Conservation (phyloP, 2,888 invertebrate species). For the Hypomecis punctinalis region DNA sequence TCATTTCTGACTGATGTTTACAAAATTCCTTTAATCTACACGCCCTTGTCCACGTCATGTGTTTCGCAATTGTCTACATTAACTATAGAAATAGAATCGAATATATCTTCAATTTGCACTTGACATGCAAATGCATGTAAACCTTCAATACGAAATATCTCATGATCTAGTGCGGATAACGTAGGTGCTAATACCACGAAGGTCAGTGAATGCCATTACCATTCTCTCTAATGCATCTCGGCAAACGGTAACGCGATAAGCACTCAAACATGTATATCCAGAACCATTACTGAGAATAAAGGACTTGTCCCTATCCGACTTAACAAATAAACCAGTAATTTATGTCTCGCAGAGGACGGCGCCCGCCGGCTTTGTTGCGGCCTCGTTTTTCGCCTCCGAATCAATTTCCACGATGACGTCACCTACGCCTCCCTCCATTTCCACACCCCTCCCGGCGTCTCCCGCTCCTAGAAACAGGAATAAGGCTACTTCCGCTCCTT, state of each 20-base stretch:
- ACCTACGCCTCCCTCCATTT: slow-evolving; percentile 56
- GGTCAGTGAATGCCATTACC: slow-evolving; percentile 32
- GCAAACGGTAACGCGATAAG: slow-evolving; percentile 57
- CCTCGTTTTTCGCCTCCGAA: slow-evolving; percentile 79
- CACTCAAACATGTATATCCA: slow-evolving; percentile 53
- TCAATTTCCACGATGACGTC: slow-evolving; percentile 81
- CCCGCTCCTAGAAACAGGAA: slow-evolving; percentile 64
- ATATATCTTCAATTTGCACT: slow-evolving; percentile 23
- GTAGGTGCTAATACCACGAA: slow-evolving; percentile 31
- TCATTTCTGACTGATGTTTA: slow-evolving; percentile 10
- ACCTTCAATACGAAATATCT: slow-evolving; percentile 21
- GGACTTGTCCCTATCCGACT: slow-evolving; percentile 58
- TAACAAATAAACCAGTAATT: slow-evolving; percentile 75
- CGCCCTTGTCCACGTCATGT: slow-evolving; percentile 22
- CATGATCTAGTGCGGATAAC: slow-evolving; percentile 24
- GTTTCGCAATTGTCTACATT: slow-evolving; percentile 22
- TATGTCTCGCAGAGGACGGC: slow-evolving; percentile 68
- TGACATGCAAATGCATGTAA: slow-evolving; percentile 18
- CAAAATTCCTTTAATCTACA: slow-evolving; percentile 16
- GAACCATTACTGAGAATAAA: slow-evolving; percentile 59
- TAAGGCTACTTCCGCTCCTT: slow-evolving; percentile 71
- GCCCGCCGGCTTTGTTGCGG: slow-evolving; percentile 73
- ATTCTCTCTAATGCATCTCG: slow-evolving; percentile 46
- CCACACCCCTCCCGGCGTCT: slow-evolving; percentile 51
- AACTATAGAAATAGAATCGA: slow-evolving; percentile 13